These are phyloP conservation scores for Hermaeophaga mercurialis DNA, from an alignment of 2,888 invertebrate genomes.

Conservation along the genomic window DNA sequence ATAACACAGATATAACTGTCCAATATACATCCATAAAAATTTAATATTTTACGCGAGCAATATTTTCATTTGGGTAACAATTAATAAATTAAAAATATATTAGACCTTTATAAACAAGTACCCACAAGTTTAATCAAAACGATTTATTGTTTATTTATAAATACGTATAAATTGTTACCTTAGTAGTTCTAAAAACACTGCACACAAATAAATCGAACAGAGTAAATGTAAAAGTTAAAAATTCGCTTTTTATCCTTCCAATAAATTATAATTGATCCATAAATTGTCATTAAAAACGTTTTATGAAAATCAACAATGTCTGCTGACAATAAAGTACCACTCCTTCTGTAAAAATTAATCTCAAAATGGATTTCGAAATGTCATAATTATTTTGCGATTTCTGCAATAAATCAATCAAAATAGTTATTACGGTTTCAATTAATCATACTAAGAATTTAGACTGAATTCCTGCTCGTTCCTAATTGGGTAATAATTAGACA, in stretches of 20 bases:
- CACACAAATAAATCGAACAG: no score
- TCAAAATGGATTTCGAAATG: slow-evolving; percentile 7
- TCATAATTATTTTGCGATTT: slow-evolving; percentile 15
- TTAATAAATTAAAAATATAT: no score
- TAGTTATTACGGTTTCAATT: slow-evolving; percentile 6
- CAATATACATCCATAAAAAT: no score
- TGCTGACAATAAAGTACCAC: slow-evolving; percentile 1
- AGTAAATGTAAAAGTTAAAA: slow-evolving; percentile 11
- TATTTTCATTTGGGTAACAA: no score
- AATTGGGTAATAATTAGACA: slow-evolving; percentile 1
- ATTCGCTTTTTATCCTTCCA: no score
- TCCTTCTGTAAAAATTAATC: neutral
- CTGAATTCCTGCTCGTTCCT: neutral
- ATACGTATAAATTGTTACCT: no score
- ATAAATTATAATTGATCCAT: slow-evolving; percentile 9
- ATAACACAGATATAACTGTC: no score
- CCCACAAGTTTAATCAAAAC: no score
- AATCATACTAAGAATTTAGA: slow-evolving; percentile 11
- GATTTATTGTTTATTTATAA: no score
- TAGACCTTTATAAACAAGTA: no score
- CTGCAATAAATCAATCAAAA: slow-evolving; percentile 15
- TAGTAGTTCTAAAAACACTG: no score
- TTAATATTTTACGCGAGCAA: no score
- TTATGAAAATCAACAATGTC: slow-evolving; percentile 7
- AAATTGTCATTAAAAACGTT: slow-evolving; percentile 12